Conservation (phyloP, 1,140 invertebrate genomes). For the fruit fly (Drosophila melanogaster) region DNA sequence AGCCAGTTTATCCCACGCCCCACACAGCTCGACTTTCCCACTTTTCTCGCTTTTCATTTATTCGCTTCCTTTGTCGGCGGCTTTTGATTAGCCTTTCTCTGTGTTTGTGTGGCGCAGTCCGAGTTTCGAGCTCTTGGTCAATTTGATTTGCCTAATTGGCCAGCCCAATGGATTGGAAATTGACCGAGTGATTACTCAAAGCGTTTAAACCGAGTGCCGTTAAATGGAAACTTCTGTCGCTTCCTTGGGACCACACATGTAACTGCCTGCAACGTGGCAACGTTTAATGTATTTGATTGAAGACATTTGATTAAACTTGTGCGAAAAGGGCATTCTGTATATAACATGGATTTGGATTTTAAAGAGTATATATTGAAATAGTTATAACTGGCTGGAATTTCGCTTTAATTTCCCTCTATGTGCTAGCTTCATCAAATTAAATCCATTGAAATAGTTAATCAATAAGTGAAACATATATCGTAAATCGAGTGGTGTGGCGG, state of each 20-base stretch:
- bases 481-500: no score
- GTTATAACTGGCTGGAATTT: no score
- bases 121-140: conserved; percentile 26
- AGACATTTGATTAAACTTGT: background rate
- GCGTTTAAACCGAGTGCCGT: background rate
- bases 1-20: background rate
- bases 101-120: conserved; percentile 22
- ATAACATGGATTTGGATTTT: no score
- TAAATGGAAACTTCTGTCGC: background rate
- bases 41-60: conserved; percentile 4
- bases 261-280: background rate
- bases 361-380: no score
- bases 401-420: no score
- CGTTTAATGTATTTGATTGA: background rate
- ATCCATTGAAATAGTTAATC: no score
- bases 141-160: conserved; percentile 54
- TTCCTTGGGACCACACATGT: background rate
- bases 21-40: background rate
- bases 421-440: no score
- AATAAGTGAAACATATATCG: no score
- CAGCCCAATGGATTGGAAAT: conserved; percentile 22
- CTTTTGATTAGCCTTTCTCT: conserved; percentile 44
- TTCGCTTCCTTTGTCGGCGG: conserved; percentile 25
- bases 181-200: conserved; percentile 7
- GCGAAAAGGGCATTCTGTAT: no score